Percentiles rank a stretch among this genome's conserved stretches.
Evolutionary conservation across 2,113 vertebrate species (phyloP).

Genomic region (Pogonocichla stellata): DNA sequence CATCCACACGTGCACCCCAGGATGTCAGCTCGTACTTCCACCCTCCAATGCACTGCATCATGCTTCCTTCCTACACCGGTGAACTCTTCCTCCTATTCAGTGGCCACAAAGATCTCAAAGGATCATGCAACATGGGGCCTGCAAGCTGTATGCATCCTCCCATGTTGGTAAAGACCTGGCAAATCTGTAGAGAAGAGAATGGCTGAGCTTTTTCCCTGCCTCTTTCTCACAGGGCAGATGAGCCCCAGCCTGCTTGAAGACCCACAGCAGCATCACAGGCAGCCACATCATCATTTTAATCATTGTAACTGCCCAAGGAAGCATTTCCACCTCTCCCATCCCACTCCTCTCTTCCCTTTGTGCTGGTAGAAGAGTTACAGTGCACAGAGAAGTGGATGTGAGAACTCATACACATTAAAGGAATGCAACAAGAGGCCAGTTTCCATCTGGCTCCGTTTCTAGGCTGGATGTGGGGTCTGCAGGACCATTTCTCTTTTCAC

Average conservation of each 20-base stretch:
- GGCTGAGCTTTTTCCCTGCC: background rate
- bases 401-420: background rate
- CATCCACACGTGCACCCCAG: background rate
- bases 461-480: background rate
- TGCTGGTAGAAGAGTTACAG: background rate
- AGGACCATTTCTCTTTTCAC: background rate
- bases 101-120: background rate
- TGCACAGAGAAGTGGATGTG: background rate
- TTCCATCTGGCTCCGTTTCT: background rate
- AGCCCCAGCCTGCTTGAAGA: background rate
- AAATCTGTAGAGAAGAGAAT: background rate
- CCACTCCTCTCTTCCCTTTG: background rate
- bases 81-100: slow-evolving; percentile 28
- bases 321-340: background rate
- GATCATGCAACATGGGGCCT: background rate
- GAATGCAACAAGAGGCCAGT: background rate
- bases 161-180: background rate
- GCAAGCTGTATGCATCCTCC: accelerated
- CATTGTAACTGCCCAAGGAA: background rate
- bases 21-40: background rate
- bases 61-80: background rate
- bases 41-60: background rate
- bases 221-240: background rate
- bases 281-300: background rate
- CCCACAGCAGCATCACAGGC: background rate